phyloP scores from a whole-genome alignment of 2,797 vertebrate species.

The Acrossocheilus fasciatus region DNA sequence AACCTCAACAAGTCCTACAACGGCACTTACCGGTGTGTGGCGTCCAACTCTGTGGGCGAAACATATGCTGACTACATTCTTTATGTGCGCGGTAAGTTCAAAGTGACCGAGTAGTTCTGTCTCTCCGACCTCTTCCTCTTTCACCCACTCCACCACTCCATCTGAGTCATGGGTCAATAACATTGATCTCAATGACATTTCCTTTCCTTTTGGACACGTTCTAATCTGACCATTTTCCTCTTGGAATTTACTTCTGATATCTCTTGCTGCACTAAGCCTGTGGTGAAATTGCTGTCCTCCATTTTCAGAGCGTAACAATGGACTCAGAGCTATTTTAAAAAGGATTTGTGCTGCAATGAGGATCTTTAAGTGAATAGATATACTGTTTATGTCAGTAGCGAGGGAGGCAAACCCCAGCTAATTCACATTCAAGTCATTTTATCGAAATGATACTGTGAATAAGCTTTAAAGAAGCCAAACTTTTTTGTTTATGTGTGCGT shows the following conservation, averaged over 20 bases:
- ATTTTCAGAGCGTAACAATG: conserved; percentile 73
- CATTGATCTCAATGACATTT: conserved; percentile 72
- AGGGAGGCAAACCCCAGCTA: conserved; percentile 22
- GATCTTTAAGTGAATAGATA: conserved; percentile 56
- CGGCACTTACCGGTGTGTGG: conserved; percentile 88
- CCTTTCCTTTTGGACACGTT: conserved; percentile 66
- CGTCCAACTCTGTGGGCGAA: conserved; percentile 84
- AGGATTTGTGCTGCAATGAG: conserved; percentile 57
- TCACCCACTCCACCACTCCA: conserved; percentile 61
- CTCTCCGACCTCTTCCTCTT: conserved; percentile 41
- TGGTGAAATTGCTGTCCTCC: conserved; percentile 72
- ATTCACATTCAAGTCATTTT: conserved; percentile 38
- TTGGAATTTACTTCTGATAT: conserved; percentile 68
- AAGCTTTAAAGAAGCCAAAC: conserved; percentile 20
- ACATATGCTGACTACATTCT: conserved; percentile 88
- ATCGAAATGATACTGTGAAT: conserved; percentile 43
- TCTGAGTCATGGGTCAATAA: conserved; percentile 66
- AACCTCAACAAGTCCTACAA: conserved; percentile 92
- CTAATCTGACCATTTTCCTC: conserved; percentile 72
- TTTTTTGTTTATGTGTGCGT: conserved; percentile 19
- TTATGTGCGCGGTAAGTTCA: conserved; percentile 86
- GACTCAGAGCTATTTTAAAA: conserved; percentile 61
- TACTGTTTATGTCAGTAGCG: conserved; percentile 54
- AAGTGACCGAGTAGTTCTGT: conserved; percentile 32
- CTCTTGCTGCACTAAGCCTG: conserved; percentile 67